Conservation (phyloP, 2,113 vertebrate species). For the Tricholaema leucomelas region DNA sequence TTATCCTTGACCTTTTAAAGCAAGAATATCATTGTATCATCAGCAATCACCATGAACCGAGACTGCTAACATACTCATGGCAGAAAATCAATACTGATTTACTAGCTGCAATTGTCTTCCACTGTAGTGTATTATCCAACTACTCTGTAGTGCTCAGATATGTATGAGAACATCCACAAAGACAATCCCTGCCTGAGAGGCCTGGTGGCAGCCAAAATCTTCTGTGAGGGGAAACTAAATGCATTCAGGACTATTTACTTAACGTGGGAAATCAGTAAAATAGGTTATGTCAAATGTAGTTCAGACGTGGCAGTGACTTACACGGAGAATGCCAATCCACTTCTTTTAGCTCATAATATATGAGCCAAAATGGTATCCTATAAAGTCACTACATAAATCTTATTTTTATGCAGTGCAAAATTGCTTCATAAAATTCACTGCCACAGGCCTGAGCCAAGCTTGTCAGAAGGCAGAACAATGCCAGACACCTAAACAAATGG, state of each 20-base stretch:
- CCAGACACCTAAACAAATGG: not conserved
- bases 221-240: not conserved
- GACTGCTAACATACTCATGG: not conserved
- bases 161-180: not conserved
- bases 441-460: not conserved
- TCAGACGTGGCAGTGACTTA: not conserved
- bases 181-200: not conserved
- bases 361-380: not conserved
- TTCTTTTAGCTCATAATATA: not conserved
- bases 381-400: not conserved
- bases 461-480: not conserved
- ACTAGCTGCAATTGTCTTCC: not conserved
- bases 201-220: not conserved
- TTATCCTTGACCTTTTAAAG: not conserved
- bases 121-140: not conserved
- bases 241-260: not conserved
- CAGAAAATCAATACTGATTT: slow-evolving; percentile 3
- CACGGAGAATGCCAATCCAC: not conserved
- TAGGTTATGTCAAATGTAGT: not conserved
- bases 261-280: not conserved
- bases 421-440: not conserved
- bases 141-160: not conserved
- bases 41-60: not conserved
- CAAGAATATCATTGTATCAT: not conserved
- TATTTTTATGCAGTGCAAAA: not conserved